Percentiles rank a stretch among this genome's conserved stretches.
Evolutionary conservation across 1,140 invertebrate genomes (phyloP).

Genomic region (Sinonovacula constricta): DNA sequence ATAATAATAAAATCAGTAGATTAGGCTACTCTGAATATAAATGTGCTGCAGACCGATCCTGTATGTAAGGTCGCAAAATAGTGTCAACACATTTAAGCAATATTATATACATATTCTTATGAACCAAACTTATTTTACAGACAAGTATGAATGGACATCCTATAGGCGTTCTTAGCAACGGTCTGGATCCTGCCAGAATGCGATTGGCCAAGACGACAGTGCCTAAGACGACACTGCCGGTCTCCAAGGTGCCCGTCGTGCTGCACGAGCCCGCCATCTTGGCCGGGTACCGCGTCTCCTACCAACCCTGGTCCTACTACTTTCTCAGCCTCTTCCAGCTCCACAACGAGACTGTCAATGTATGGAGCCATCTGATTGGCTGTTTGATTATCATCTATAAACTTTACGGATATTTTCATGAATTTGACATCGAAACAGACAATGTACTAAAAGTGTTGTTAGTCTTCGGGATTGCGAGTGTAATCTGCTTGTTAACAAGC

Average conservation of each 20-base stretch:
- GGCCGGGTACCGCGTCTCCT: slow-evolving; percentile 68
- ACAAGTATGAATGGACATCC: too few relatives aligned
- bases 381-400: slow-evolving; percentile 58
- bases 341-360: slow-evolving; percentile 77
- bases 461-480: slow-evolving; percentile 54
- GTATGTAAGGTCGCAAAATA: too few relatives aligned
- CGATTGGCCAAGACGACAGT: too few relatives aligned
- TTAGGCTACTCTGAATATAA: too few relatives aligned
- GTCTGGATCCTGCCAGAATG: too few relatives aligned
- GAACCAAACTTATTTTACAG: too few relatives aligned
- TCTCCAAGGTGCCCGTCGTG: slow-evolving; percentile 61
- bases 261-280: slow-evolving; percentile 72
- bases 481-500: slow-evolving; percentile 60
- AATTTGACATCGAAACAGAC: slow-evolving; percentile 56
- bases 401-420: slow-evolving; percentile 52
- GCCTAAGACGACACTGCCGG: slow-evolving; percentile 57
- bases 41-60: too few relatives aligned
- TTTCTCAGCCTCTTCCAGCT: slow-evolving; percentile 72
- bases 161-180: too few relatives aligned
- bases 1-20: too few relatives aligned
- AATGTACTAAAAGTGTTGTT: slow-evolving; percentile 59
- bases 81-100: too few relatives aligned
- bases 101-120: too few relatives aligned
- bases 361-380: slow-evolving; percentile 75
- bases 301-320: slow-evolving; percentile 73